Conservation (phyloP, 2,888 invertebrate genomes). For the Nomada fabriciana region DNA sequence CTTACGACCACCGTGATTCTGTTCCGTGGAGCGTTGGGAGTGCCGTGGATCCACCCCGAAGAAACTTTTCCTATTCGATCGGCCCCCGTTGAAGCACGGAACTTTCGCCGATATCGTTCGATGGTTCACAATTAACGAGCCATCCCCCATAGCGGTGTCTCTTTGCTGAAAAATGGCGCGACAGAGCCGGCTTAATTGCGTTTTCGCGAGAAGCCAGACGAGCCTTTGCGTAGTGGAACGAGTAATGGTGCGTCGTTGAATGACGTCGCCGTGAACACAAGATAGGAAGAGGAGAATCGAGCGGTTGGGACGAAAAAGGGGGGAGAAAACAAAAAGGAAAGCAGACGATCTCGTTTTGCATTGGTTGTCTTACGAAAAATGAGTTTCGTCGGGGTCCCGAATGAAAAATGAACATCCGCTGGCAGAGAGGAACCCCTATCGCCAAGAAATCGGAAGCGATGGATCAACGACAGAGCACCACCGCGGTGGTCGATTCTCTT, state of each 20-base stretch:
- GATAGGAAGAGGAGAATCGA: not conserved
- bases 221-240: not conserved
- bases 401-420: conserved; percentile 64
- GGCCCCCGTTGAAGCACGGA: not conserved
- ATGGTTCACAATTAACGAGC: conserved; percentile 20
- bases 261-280: conserved; percentile 8
- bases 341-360: not conserved
- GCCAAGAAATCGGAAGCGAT: conserved; percentile 65
- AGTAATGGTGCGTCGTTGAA: conserved; percentile 30
- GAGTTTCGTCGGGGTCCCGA: conserved; percentile 34
- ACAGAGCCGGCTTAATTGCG: conserved; percentile 33
- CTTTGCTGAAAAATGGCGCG: conserved; percentile 22
- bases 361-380: conserved; percentile 45
- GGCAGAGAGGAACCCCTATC: conserved; percentile 43
- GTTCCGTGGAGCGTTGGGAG: not conserved
- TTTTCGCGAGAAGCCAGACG: conserved; percentile 18
- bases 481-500: conserved; percentile 55
- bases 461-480: conserved; percentile 61
- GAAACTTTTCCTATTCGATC: conserved; percentile 26
- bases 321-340: not conserved
- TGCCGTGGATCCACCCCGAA: not conserved
- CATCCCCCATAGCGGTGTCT: not conserved
- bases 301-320: not conserved
- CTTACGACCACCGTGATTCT: conserved; percentile 3
- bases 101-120: conserved; percentile 20